Conservation (phyloP, 1,140 invertebrate species). For the Drosophila carrolli region DNA sequence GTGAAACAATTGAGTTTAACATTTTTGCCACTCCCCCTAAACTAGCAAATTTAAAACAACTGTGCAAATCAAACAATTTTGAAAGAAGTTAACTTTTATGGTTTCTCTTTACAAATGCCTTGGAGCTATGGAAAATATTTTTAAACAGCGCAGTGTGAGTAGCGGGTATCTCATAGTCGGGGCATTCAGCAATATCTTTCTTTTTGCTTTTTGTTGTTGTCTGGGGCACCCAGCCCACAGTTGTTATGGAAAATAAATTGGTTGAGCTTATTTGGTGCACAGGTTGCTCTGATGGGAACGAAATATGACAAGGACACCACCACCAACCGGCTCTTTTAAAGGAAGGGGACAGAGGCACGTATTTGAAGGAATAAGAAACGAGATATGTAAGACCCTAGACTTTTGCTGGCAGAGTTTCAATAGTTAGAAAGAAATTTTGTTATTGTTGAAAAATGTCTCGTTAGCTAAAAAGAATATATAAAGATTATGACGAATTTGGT, state of each 20-base stretch:
- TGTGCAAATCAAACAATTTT: no score
- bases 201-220: conserved; percentile 6
- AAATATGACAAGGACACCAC: conserved; percentile 53
- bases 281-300: conserved; percentile 45
- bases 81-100: no score
- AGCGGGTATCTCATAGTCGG: not conserved
- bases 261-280: conserved; percentile 60
- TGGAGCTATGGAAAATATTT: no score
- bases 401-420: not conserved
- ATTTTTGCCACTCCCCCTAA: no score
- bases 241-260: conserved; percentile 76
- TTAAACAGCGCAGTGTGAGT: not conserved
- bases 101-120: no score
- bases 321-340: conserved; percentile 2
- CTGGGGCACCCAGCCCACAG: conserved; percentile 35
- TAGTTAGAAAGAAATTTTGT: not conserved
- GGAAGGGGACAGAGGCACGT: not conserved
- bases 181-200: not conserved
- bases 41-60: no score
- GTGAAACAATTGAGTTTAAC: no score
- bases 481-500: no score
- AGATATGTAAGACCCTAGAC: no score
- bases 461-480: no score
- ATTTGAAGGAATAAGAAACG: conserved; percentile 4
- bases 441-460: no score